These are phyloP conservation scores for Hemithea aestivaria DNA, from an alignment of 2,888 invertebrate genomes.

Conservation along the genomic window DNA sequence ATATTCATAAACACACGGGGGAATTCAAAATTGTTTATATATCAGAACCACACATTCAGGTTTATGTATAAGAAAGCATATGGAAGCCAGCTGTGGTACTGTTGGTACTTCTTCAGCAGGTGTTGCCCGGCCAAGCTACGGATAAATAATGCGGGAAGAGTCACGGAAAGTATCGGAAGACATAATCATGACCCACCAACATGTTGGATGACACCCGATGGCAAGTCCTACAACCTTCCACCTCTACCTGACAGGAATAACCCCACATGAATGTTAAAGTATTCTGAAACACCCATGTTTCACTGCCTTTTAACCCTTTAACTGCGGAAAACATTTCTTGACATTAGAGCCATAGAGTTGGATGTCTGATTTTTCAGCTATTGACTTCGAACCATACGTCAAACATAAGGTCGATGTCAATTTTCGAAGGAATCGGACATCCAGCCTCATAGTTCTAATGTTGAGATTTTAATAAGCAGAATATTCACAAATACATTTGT, in stretches of 20 bases:
- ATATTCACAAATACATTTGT: too few species aligned
- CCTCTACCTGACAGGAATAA: slow-evolving; percentile 33
- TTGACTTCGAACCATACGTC: too few species aligned
- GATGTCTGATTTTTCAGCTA: too few species aligned
- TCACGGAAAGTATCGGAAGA: slow-evolving; percentile 67
- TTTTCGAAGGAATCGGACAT: too few species aligned
- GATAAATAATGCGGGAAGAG: slow-evolving; percentile 68
- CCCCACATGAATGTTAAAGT: slow-evolving; percentile 31
- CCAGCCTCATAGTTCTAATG: too few species aligned
- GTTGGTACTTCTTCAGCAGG: slow-evolving; percentile 74
- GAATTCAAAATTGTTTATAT: slow-evolving; percentile 71
- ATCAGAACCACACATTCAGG: slow-evolving; percentile 73
- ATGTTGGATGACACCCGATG: slow-evolving; percentile 74
- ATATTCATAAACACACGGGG: slow-evolving; percentile 74
- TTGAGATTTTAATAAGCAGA: too few species aligned
- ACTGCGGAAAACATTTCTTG: too few species aligned
- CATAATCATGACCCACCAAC: slow-evolving; percentile 74
- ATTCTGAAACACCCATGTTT: slow-evolving; percentile 36
- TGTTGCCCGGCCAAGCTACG: slow-evolving; percentile 71
- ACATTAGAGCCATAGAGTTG: too few species aligned
- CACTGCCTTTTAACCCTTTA: too few species aligned
- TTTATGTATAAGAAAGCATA: slow-evolving; percentile 76
- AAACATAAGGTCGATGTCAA: too few species aligned
- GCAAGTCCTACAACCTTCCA: slow-evolving; percentile 67
- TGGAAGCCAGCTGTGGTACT: slow-evolving; percentile 74